phyloP scores from a whole-genome alignment of 2,113 vertebrate species.

The pig (Sus scrofa) region DNA sequence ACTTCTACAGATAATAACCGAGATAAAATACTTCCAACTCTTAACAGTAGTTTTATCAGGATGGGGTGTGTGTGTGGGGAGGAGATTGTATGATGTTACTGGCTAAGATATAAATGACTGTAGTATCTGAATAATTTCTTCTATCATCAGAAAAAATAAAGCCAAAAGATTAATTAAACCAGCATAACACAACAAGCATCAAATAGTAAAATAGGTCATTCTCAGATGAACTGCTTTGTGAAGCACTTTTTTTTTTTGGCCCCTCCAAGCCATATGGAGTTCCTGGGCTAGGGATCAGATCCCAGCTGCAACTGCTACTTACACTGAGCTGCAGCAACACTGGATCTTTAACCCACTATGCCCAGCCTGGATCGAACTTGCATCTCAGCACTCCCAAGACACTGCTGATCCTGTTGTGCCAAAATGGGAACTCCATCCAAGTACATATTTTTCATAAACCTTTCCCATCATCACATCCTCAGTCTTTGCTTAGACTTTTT shows the following conservation, averaged over 20 bases:
- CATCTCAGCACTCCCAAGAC: too few species aligned
- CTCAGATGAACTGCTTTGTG: not conserved
- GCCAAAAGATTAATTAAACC: not conserved
- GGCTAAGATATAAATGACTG: not conserved
- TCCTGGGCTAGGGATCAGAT: too few species aligned
- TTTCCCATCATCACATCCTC: not conserved
- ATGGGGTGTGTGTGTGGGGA: fast-evolving
- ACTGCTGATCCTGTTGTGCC: too few species aligned
- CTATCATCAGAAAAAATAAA: conserved; percentile 35
- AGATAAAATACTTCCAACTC: not conserved
- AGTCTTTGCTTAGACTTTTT: not conserved
- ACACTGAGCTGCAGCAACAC: too few species aligned
- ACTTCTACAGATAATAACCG: not conserved
- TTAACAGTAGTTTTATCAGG: not conserved
- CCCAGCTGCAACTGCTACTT: too few species aligned
- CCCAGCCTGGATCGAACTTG: too few species aligned
- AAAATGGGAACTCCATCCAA: not conserved
- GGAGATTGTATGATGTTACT: not conserved
- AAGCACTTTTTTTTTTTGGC: not conserved
- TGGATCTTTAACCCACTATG: too few species aligned
- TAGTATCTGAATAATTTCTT: conserved; percentile 4
- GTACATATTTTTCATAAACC: not conserved
- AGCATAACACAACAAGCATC: not conserved
- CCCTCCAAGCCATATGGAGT: too few species aligned
- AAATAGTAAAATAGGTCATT: not conserved